Evolutionary conservation across 2,888 invertebrate species (phyloP), one percentile per base, ranked within the genome.

Genomic region (Andrena praecox): DNA sequence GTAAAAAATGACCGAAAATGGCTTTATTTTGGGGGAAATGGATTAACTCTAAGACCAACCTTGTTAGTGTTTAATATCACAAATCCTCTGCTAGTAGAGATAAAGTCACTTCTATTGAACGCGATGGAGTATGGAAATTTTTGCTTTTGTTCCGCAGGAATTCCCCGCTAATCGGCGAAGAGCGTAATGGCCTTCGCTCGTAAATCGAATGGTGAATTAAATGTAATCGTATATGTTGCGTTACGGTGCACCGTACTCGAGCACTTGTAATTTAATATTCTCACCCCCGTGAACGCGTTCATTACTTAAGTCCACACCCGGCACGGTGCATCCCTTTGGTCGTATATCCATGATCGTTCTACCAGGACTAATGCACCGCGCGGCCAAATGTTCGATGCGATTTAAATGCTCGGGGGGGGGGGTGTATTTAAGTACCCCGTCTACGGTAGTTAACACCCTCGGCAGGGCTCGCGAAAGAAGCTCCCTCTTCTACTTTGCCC

Each of bases 321-420:
- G 77, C 56, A 77, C 80, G 72, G 68, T 82, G 77, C 85, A 79
- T 85, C 86, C 85, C 85, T 85, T 62, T 68, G 86, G 50, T 85
- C 76, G 71, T 77, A 85, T 82, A 86, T 86, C 84, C 87, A 86
- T 90, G 91, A 92, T 91, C 91, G 89, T 86, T 90, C 90, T 92
- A 90, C 89, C 93, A 92, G 90, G 91, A 89, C 92, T 92, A 93
- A 93, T 92, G 93, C 90, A 88, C 87, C 88, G 87, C 90, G 86
- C 78, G 90, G 90, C 93, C 93, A 93, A 93, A 92, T 93, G 93
- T 92, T 93, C 93, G 84, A 89, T 84, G 87, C 86, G 90, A 92
- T 92, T 93, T 91, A 90, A 93, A 93, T 91, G 91, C 84, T 56
- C 80, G 84, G 85, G 20, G 20, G 20, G 20, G 20, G 85, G 87